Evolutionary conservation across 2,113 vertebrate species (phyloP).

Genomic region (Psilopogon haemacephalus): DNA sequence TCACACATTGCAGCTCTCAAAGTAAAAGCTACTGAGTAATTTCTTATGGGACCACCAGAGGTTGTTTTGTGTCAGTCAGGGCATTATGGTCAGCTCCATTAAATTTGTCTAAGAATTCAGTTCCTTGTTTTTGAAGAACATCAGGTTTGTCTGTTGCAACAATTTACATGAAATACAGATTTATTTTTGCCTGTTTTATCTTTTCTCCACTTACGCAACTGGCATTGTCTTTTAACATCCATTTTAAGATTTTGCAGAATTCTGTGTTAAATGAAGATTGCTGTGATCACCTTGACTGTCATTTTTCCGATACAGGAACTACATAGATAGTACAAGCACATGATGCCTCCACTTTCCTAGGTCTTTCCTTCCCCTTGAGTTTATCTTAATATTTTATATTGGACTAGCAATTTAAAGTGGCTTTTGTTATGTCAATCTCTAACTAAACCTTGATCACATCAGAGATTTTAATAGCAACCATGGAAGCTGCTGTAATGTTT

Average conservation of each 20-base stretch:
- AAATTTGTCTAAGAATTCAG: background rate
- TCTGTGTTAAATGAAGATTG: background rate
- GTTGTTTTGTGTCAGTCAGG: background rate
- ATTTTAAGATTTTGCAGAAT: background rate
- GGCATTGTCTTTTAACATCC: background rate
- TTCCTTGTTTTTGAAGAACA: background rate
- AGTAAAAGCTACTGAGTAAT: background rate
- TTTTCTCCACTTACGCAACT: background rate
- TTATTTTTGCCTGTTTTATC: background rate
- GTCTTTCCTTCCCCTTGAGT: background rate
- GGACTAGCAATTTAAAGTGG: background rate
- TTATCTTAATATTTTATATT: background rate
- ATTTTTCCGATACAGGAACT: background rate
- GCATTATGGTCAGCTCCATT: background rate
- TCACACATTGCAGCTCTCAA: background rate
- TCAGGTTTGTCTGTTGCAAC: background rate
- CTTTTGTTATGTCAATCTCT: background rate
- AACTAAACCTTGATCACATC: background rate
- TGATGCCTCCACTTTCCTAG: background rate
- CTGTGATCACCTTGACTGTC: rapidly evolving
- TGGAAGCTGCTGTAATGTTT: background rate
- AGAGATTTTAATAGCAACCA: background rate
- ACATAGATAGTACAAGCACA: background rate
- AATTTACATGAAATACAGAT: background rate
- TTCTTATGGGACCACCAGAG: background rate